These are phyloP conservation scores for Aphelinus certus DNA, from an alignment of 1,140 invertebrate species.

Conservation along the genomic window DNA sequence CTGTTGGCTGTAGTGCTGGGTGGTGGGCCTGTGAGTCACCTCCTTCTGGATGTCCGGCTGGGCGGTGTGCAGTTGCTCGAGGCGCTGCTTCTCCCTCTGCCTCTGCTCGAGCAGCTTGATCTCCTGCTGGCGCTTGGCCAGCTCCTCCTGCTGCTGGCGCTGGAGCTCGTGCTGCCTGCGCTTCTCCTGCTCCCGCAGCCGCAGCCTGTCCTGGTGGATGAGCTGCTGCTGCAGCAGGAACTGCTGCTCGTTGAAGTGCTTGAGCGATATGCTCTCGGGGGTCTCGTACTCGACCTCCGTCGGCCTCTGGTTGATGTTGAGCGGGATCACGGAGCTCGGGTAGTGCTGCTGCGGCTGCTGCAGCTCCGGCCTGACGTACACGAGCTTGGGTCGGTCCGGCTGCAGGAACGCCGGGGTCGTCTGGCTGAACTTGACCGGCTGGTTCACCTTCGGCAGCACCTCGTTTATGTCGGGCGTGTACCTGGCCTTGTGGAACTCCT, in stretches of 20 bases:
- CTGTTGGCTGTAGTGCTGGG: constrained; percentile 16
- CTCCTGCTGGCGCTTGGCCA: constrained; percentile 54
- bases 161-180: constrained; percentile 55
- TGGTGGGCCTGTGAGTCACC: background rate
- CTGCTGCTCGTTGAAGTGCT: constrained; percentile 63
- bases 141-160: constrained; percentile 54
- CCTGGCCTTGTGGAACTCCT: constrained; percentile 54
- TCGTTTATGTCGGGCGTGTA: constrained; percentile 58
- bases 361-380: constrained; percentile 47
- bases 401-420: constrained; percentile 21
- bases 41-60: constrained; percentile 25
- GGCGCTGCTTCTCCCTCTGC: constrained; percentile 44
- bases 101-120: constrained; percentile 46
- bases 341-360: constrained; percentile 50
- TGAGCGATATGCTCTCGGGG: constrained; percentile 60
- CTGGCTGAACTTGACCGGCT: constrained; percentile 53
- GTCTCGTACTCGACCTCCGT: constrained; percentile 56
- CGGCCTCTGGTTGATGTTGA: constrained; percentile 51
- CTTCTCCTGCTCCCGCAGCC: constrained; percentile 55
- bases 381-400: constrained; percentile 42
- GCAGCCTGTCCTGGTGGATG: constrained; percentile 55
- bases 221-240: constrained; percentile 59
- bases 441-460: constrained; percentile 54
- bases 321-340: constrained; percentile 50
- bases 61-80: background rate